Base-by-base conservation (phyloP, 30 jellyfish, hydroid and myxozoan genomes). In the Aurelia aurita complex sp. Pacific region DNA sequence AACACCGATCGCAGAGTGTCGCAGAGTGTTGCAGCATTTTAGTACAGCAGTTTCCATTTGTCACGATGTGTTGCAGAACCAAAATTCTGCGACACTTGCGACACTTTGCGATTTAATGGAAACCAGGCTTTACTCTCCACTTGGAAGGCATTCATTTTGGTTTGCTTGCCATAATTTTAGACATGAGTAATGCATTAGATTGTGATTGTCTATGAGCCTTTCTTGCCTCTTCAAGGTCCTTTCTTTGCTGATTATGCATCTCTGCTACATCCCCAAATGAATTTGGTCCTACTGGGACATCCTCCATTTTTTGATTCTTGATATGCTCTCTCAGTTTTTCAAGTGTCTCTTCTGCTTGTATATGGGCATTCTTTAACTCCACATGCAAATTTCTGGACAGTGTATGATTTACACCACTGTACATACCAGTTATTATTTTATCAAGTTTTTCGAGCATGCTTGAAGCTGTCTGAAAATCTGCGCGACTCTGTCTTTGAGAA, bases 381-480 rank as follows among this genome's bases (percentile, higher is more conserved):
- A 53, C 42, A 5, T 67, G 79, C 77, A 81, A 51, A 65, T 68
- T 81, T 35, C 74, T 74, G 2, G 90, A 81, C 64, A 81, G 69
- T 2, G 90, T 81, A 74, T 81, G 82, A 76, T 69, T 70, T 23
- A 81, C 90, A 10, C 83, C 90, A 36, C 71, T 67, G 52, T 67
- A 81, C 90, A 81, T 68, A 8, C 90, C 90, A 61, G 67, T 81
- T 6, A 60, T 64, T 7, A 71, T 81, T 81, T 81, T 81, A 17
- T 81, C 90, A 9, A 81, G 74, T 66, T 70, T 67, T 69, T 81
- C 90, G 2, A 81, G 62, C 53, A 81, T 46, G 64, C 82, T 62
- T 9, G 90, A 81, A 4, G 90, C 90, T 16, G 64, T 81, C 74
- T 81, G 90, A 46, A 81, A 69, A 57, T 81, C 90, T 23, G 77